Evolutionary conservation across 92 coral and sea anemone species (phyloP).

Genomic region (Desmophyllum pertusum): DNA sequence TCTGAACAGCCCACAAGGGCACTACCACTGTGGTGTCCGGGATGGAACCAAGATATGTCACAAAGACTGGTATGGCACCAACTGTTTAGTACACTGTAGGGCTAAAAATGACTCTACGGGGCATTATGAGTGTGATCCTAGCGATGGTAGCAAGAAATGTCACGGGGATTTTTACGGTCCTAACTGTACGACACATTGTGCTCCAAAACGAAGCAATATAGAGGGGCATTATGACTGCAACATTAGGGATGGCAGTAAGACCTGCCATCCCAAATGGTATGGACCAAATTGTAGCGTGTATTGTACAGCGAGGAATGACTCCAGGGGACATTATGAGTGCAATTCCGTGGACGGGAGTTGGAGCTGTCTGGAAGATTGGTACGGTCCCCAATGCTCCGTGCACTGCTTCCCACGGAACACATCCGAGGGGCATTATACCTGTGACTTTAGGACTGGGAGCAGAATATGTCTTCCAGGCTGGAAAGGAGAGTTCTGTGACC

Average conservation of each 20-base stretch:
- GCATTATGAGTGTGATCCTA: not conserved
- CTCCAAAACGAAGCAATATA: conserved; percentile 17
- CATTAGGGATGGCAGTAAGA: conserved; percentile 32
- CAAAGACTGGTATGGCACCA: not conserved
- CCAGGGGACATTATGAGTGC: conserved; percentile 70
- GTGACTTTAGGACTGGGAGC: not conserved
- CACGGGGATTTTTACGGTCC: not conserved
- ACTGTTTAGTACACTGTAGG: not conserved
- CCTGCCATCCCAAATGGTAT: conserved; percentile 70
- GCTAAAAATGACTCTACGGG: not conserved
- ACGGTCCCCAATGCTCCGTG: conserved; percentile 64
- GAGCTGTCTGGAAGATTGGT: conserved; percentile 62
- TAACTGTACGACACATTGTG: conserved; percentile 56
- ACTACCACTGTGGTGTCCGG: not conserved
- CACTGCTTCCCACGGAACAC: conserved; percentile 56
- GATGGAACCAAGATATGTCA: not conserved
- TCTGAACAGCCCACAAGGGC: not conserved
- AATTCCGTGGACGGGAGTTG: conserved; percentile 47
- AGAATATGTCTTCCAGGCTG: conserved; percentile 18
- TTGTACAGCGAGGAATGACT: conserved; percentile 64
- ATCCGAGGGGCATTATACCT: not conserved
- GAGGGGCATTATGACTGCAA: conserved; percentile 56
- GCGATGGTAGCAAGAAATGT: conserved; percentile 39
- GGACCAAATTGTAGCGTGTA: conserved; percentile 56
- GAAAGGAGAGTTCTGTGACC: conserved; percentile 15